These are phyloP conservation scores for Ictalurus punctatus DNA, from an alignment of 2,113 vertebrate genomes.

Conservation along the genomic window DNA sequence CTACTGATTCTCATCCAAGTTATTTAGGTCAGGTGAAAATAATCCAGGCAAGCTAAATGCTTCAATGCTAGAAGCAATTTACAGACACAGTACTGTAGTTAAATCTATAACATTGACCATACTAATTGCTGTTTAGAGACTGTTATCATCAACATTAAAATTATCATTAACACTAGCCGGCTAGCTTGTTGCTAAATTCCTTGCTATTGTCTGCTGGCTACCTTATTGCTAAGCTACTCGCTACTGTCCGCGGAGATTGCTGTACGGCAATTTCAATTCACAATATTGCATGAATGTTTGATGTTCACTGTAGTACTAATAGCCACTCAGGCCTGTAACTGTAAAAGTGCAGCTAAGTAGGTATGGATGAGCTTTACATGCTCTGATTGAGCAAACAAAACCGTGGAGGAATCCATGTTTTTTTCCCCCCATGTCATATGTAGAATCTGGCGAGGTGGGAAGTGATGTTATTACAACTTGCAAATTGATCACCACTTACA, in stretches of 20 bases:
- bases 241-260: too few relatives aligned
- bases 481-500: not conserved
- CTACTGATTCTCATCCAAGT: not conserved
- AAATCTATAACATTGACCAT: not conserved
- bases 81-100: not conserved
- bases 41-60: not conserved
- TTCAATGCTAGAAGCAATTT: not conserved
- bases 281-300: not conserved
- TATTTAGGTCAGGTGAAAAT: not conserved
- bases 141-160: not conserved
- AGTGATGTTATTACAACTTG: not conserved
- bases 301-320: not conserved
- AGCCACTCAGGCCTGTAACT: too few relatives aligned
- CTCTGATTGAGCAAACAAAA: not conserved
- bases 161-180: too few relatives aligned
- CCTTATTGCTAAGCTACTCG: too few relatives aligned
- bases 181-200: too few relatives aligned
- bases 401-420: not conserved
- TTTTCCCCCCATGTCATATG: too few relatives aligned
- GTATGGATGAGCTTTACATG: not conserved
- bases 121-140: not conserved
- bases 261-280: too few relatives aligned
- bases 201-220: too few relatives aligned
- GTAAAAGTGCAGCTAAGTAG: too few relatives aligned
- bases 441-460: not conserved